Evolutionary conservation across 2,888 invertebrate species (phyloP), one percentile per base, ranked within the genome.

Genomic region (Spisula solida): DNA sequence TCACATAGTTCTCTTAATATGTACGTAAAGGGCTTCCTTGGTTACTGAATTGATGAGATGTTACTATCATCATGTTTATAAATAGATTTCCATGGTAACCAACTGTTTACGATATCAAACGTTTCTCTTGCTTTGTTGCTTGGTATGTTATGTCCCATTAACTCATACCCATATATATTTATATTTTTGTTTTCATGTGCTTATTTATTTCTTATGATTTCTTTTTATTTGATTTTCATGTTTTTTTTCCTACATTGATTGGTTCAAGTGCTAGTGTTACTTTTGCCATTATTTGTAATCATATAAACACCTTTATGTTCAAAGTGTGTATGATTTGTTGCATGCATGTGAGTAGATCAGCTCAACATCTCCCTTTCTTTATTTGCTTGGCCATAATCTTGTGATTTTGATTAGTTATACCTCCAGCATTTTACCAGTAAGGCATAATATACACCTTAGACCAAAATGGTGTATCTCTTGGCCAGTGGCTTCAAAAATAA

Each of bases 121-220:
- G 1, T 66, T 66, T 66, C 60, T n/a, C 25, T 66, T 66, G 25
- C n/a, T 66, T 66, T 66, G 4, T 66, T 66, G n/a, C 60, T n/a
- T 51, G 16, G 12, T 66, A 25, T 66, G 51, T 25, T n/a, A 5
- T 66, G n/a, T 25, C 60, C 60, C 60, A 66, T 25, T 66, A n/a
- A 25, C 10, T 20, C n/a, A 25, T 6, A 66, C 25, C 60, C 60
- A 25, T 66, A 25, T 66, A 66, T 66, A 8, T 51, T 66, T 25
- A 66, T 25, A 6, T 66, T 66, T 66, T 66, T 66, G 10, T 25
- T n/a, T 25, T 66, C n/a, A 12, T 66, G 20, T 66, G 60, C 60
- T 66, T 66, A 66, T 66, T 66, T 66, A 66, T 66, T 66, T 66
- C 60, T 12, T 66, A 18, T 60, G 25, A 66, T 66, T 66, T 66